These are phyloP conservation scores for Parotocinclus haroldoi DNA, from an alignment of 2,797 vertebrate species.

Conservation along the genomic window DNA sequence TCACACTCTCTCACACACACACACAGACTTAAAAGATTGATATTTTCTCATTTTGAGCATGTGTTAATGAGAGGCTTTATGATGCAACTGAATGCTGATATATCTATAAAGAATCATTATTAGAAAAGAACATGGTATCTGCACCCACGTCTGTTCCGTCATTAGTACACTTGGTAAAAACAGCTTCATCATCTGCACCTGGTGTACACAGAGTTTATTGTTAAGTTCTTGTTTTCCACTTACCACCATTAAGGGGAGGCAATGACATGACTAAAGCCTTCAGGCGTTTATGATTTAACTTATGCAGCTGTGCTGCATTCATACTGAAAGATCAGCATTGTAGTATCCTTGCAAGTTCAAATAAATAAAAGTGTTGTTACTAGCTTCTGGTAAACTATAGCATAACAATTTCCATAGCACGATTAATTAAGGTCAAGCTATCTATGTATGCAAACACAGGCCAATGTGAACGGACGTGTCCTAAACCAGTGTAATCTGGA, in stretches of 20 bases:
- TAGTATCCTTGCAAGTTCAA: conserved; percentile 13
- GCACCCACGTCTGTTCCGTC: conserved; percentile 3
- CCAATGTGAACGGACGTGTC: conserved; percentile 94
- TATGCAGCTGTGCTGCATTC: conserved; percentile 37
- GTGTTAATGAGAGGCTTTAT: too few species aligned
- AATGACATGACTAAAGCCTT: conserved; percentile 39
- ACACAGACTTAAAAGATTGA: too few species aligned
- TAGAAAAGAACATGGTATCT: conserved; percentile 1
- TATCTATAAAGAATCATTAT: too few species aligned
- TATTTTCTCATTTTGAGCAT: too few species aligned
- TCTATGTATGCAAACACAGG: conserved; percentile 63
- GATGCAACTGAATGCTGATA: too few species aligned
- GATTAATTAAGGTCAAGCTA: background rate
- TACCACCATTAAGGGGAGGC: conserved; percentile 29
- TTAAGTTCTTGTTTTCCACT: conserved; percentile 37
- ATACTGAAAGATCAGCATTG: conserved; percentile 40
- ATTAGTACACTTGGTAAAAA: background rate
- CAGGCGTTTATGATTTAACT: conserved; percentile 38
- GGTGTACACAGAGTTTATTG: conserved; percentile 18
- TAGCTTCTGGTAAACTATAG: background rate
- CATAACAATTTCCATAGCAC: background rate
- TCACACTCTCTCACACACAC: too few species aligned
- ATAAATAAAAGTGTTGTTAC: background rate
- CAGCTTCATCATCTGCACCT: conserved; percentile 22
- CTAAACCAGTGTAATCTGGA: conserved; percentile 92